phyloP scores from a whole-genome alignment of 1,140 invertebrate species.

The Drosophila tani region DNA sequence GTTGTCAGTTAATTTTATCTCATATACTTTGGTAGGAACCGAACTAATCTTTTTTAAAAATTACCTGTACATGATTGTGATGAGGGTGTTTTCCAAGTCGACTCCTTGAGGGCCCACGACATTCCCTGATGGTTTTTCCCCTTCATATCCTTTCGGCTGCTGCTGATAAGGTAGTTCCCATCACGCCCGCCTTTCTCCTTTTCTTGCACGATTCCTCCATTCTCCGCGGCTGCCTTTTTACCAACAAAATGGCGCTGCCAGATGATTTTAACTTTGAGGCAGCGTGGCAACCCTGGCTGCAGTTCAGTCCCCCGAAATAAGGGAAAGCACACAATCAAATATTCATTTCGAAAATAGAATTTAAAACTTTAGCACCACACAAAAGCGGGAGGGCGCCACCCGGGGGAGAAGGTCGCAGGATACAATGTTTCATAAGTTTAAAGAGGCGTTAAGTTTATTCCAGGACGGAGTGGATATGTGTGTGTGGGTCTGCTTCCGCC shows the following conservation, averaged over 20 bases:
- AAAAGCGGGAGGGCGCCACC: neutral
- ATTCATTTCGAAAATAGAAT: constrained; percentile 56
- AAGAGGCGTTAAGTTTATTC: constrained; percentile 80
- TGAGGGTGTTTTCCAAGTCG: constrained; percentile 5
- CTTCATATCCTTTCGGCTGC: constrained; percentile 47
- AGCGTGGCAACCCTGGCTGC: constrained; percentile 23
- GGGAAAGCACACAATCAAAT: constrained; percentile 37
- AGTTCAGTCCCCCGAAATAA: neutral
- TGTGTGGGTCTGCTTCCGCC: constrained; percentile 18
- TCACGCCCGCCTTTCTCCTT: constrained; percentile 13
- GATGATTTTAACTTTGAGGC: constrained; percentile 11
- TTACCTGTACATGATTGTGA: too few species aligned
- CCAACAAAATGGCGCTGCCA: constrained; percentile 48
- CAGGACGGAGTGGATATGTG: constrained; percentile 10
- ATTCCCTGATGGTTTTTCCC: constrained; percentile 35
- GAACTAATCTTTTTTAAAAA: too few species aligned
- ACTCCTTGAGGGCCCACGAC: neutral
- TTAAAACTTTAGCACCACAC: constrained; percentile 40
- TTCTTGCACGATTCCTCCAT: constrained; percentile 20
- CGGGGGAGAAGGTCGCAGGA: constrained; percentile 34
- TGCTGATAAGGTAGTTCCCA: constrained; percentile 46
- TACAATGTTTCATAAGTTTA: constrained; percentile 76
- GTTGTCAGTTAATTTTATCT: too few species aligned
- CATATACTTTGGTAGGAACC: too few species aligned
- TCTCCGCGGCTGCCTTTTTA: neutral